These are phyloP conservation scores for Drosophila biarmipes DNA, from an alignment of 1,140 invertebrate species.

Conservation along the genomic window DNA sequence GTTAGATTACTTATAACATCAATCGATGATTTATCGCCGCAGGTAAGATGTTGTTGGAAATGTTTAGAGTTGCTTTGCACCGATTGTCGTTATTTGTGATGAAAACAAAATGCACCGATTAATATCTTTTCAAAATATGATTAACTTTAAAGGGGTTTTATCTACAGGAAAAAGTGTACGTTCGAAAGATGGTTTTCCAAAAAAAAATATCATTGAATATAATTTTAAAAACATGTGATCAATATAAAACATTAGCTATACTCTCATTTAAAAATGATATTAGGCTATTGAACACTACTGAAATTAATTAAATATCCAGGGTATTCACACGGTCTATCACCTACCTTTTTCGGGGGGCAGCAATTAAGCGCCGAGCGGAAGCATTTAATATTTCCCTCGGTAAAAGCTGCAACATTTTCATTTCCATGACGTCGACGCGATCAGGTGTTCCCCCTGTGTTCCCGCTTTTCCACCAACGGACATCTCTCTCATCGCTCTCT, in stretches of 20 bases:
- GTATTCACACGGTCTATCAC: background rate
- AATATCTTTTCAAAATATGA: background rate
- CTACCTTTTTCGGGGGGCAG: background rate
- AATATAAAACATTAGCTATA: background rate
- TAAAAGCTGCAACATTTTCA: conserved; percentile 19
- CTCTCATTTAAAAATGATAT: too few species aligned
- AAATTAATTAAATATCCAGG: background rate
- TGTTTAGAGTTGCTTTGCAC: conserved; percentile 15
- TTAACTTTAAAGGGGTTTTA: background rate
- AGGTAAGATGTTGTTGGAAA: conserved; percentile 36
- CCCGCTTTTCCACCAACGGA: conserved; percentile 22
- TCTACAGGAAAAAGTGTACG: too few species aligned
- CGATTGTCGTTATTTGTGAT: conserved; percentile 8
- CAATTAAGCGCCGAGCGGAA: conserved; percentile 36
- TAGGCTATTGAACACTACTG: background rate
- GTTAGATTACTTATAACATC: conserved; percentile 7
- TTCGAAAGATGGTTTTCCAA: too few species aligned
- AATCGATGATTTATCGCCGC: conserved; percentile 19
- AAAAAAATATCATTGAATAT: background rate
- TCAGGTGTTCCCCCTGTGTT: conserved; percentile 34
- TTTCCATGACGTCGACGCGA: conserved; percentile 43
- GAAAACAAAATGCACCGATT: conserved; percentile 12
- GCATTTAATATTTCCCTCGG: conserved; percentile 27
- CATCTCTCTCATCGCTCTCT: conserved; percentile 50
- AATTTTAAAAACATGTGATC: background rate